Conservation (phyloP, 2,797 vertebrate species). For the Cynodonichthys magdalenae region DNA sequence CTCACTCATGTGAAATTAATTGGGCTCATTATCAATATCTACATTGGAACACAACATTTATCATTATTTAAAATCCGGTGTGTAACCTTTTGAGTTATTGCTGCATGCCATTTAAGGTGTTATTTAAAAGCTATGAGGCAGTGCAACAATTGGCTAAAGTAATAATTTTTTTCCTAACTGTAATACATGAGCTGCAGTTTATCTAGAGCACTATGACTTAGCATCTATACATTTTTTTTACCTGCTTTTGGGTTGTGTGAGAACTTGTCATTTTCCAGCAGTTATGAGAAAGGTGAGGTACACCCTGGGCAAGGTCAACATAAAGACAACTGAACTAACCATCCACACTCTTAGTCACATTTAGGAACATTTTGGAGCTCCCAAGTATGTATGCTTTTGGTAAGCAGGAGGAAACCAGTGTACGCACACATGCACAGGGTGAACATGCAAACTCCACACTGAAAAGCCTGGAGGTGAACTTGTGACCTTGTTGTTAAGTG, state of each 20-base stretch:
- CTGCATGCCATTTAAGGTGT: slow-evolving; percentile 27
- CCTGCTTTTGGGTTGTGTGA: background rate
- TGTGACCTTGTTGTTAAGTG: too few species aligned
- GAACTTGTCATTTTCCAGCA: too few species aligned
- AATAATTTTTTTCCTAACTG: slow-evolving; percentile 11
- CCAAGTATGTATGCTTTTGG: too few species aligned
- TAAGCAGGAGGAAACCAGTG: too few species aligned
- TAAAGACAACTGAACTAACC: too few species aligned
- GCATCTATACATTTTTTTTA: too few species aligned
- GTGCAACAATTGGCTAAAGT: slow-evolving; percentile 33
- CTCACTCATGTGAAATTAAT: slow-evolving; percentile 46
- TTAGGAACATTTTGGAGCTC: too few species aligned
- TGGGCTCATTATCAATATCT: slow-evolving; percentile 31
- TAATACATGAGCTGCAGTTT: background rate
- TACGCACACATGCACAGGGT: too few species aligned
- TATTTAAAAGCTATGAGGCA: slow-evolving; percentile 36
- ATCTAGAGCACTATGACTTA: background rate
- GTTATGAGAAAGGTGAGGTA: too few species aligned
- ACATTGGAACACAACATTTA: slow-evolving; percentile 2
- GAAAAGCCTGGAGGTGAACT: too few species aligned
- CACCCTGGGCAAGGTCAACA: background rate
- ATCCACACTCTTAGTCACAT: too few species aligned
- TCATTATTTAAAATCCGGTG: slow-evolving; percentile 46
- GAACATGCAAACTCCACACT: too few species aligned
- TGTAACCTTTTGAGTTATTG: slow-evolving; percentile 39